These are phyloP conservation scores for Hedya salicella DNA, from an alignment of 2,888 invertebrate species.

Conservation along the genomic window DNA sequence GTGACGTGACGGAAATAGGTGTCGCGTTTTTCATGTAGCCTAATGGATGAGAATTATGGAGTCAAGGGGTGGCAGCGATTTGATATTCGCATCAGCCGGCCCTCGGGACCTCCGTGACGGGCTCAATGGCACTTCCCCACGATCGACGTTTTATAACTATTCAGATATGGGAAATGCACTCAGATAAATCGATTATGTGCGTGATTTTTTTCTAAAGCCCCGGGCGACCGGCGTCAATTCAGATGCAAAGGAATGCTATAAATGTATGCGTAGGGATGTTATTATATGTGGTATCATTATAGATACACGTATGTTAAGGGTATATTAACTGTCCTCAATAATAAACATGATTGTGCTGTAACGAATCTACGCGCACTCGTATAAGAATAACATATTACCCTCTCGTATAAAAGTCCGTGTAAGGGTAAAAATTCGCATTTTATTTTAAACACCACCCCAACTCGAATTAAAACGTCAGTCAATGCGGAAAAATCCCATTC, in stretches of 20 bases:
- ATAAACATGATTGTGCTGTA: too few species aligned
- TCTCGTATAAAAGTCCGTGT: slow-evolving; percentile 12
- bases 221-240: slow-evolving; percentile 31
- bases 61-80: slow-evolving; percentile 79
- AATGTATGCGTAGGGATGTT: neutral
- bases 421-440: slow-evolving; percentile 44
- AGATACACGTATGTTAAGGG: too few species aligned
- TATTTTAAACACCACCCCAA: slow-evolving; percentile 58
- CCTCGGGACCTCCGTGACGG: slow-evolving; percentile 73
- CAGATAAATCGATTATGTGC: slow-evolving; percentile 58
- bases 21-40: slow-evolving; percentile 65
- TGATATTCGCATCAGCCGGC: slow-evolving; percentile 79
- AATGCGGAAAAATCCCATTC: slow-evolving; percentile 83
- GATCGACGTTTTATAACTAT: slow-evolving; percentile 68
- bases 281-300: too few species aligned
- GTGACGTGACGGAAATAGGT: slow-evolving; percentile 68
- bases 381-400: neutral
- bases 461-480: slow-evolving; percentile 82
- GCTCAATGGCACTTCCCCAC: slow-evolving; percentile 69
- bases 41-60: slow-evolving; percentile 78
- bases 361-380: too few species aligned
- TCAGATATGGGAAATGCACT: slow-evolving; percentile 63
- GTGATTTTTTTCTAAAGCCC: slow-evolving; percentile 44
- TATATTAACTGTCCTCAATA: too few species aligned
- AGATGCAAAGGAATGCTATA: neutral